These are phyloP conservation scores for Flexamia atlantica DNA, from an alignment of 2,888 invertebrate genomes.

Conservation along the genomic window DNA sequence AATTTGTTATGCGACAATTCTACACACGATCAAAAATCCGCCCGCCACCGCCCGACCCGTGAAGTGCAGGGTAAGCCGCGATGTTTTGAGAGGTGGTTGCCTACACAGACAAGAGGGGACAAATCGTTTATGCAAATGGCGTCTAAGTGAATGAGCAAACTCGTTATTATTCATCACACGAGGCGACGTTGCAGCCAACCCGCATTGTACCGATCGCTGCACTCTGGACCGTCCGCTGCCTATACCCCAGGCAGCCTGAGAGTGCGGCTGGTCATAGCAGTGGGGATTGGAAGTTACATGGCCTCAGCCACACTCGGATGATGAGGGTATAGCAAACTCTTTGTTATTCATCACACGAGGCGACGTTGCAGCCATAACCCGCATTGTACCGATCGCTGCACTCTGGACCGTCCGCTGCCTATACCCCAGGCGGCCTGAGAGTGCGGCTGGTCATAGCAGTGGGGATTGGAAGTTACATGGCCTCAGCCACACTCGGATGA, in stretches of 20 bases:
- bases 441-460: too few species aligned
- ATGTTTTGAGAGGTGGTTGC: neutral
- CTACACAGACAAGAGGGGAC: slow-evolving; percentile 24
- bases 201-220: neutral
- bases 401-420: neutral
- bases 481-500: too few species aligned
- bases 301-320: too few species aligned
- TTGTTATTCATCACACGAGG: slow-evolving; percentile 28
- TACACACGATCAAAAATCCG: too few species aligned
- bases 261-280: too few species aligned
- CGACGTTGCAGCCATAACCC: neutral
- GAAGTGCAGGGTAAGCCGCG: neutral
- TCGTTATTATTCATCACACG: slow-evolving; percentile 37
- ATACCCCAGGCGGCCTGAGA: neutral
- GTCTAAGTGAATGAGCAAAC: slow-evolving; percentile 42
- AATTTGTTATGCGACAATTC: too few species aligned
- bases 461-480: too few species aligned
- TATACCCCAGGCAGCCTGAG: neutral
- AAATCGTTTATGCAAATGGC: slow-evolving; percentile 27
- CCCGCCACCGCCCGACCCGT: too few species aligned
- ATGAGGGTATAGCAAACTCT: too few species aligned
- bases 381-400: neutral
- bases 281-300: too few species aligned
- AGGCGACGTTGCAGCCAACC: neutral
- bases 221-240: neutral